Conservation (phyloP, 2,113 vertebrate species). For the Cinclus mexicanus region DNA sequence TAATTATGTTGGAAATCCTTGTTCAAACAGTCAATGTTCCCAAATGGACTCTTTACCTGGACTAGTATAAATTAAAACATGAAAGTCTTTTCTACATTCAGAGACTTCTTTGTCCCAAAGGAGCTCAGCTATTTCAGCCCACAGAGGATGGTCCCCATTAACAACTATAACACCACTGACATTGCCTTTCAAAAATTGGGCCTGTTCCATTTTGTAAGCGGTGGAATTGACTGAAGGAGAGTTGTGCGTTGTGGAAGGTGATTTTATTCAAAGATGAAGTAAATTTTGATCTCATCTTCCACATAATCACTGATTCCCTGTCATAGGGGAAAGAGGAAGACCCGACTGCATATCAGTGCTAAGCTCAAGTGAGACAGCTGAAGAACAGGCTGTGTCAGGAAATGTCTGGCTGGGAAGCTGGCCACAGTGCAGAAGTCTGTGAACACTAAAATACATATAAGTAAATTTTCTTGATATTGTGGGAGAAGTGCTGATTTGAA, state of each 20-base stretch:
- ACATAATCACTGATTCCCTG: background rate
- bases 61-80: background rate
- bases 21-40: background rate
- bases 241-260: background rate
- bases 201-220: background rate
- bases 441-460: background rate
- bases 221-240: background rate
- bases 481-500: background rate
- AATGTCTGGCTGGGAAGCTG: background rate
- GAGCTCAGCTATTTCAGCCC: background rate
- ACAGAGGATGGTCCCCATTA: background rate
- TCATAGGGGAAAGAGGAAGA: background rate
- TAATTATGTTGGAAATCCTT: conserved; percentile 7
- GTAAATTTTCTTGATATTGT: background rate
- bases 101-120: background rate
- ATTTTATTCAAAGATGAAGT: background rate
- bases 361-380: background rate
- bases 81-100: background rate
- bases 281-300: background rate
- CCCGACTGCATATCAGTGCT: background rate
- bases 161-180: background rate
- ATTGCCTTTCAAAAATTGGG: background rate
- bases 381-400: background rate
- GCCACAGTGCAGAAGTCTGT: background rate
- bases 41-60: background rate